Percentiles rank a stretch among this genome's conserved stretches.
Evolutionary conservation across 2,797 vertebrate species (phyloP).

Genomic region (Orestias chungarensis): DNA sequence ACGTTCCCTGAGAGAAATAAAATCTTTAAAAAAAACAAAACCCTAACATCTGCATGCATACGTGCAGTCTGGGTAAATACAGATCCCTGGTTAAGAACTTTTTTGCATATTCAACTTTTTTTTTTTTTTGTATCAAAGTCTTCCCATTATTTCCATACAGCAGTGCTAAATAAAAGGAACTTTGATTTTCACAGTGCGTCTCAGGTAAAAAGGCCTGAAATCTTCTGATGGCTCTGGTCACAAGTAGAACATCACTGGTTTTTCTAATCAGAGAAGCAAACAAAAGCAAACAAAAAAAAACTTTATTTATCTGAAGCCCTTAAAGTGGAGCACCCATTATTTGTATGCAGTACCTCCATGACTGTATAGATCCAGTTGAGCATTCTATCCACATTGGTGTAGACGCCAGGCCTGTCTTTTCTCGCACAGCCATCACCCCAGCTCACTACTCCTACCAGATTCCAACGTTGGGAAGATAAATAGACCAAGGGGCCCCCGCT

Average conservation of each 20-base stretch:
- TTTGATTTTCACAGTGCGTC: constrained; percentile 17
- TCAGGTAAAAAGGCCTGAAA: neutral
- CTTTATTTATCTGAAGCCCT: neutral
- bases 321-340: neutral
- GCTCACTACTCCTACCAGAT: constrained; percentile 89
- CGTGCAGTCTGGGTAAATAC: neutral
- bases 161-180: constrained; percentile 1
- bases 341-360: constrained; percentile 76
- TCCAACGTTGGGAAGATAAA: constrained; percentile 58
- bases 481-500: constrained; percentile 92
- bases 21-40: constrained; percentile 10
- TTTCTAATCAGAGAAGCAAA: constrained; percentile 58
- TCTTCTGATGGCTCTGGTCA: constrained; percentile 8
- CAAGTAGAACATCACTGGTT: constrained; percentile 50
- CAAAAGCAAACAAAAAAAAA: neutral
- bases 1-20: constrained; percentile 55
- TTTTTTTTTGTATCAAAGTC: constrained; percentile 11
- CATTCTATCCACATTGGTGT: constrained; percentile 82
- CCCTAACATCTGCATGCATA: neutral
- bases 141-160: neutral
- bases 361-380: constrained; percentile 86
- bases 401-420: constrained; percentile 83
- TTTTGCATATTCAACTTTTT: constrained; percentile 15
- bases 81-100: constrained; percentile 18
- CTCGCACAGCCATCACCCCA: constrained; percentile 92